Evolutionary conservation across 2,888 invertebrate species (phyloP).

Genomic region (Craniophora ligustri): DNA sequence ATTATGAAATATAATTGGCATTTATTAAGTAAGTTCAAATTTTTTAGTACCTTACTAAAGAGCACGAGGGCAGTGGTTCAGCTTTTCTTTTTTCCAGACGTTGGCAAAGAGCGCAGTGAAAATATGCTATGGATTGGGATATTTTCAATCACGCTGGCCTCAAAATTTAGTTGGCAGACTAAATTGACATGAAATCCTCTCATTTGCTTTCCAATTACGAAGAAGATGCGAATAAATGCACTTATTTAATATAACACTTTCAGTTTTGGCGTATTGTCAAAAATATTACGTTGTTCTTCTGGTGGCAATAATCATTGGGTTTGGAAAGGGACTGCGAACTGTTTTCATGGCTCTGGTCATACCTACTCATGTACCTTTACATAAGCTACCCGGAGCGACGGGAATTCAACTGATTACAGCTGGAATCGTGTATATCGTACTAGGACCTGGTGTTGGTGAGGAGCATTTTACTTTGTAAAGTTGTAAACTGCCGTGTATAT

Average conservation of each 20-base stretch:
- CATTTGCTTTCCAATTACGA: too few relatives aligned
- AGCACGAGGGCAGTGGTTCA: too few relatives aligned
- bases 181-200: too few relatives aligned
- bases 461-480: background rate
- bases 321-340: conserved; percentile 92
- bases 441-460: conserved; percentile 91
- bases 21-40: too few relatives aligned
- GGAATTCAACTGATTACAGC: conserved; percentile 91
- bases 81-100: too few relatives aligned
- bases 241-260: conserved; percentile 51
- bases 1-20: too few relatives aligned
- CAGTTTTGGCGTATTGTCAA: conserved; percentile 90
- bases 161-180: too few relatives aligned
- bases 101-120: too few relatives aligned
- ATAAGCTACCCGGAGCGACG: conserved; percentile 91
- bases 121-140: too few relatives aligned
- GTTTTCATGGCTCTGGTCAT: conserved; percentile 93
- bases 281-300: conserved; percentile 86
- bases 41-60: too few relatives aligned
- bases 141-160: too few relatives aligned
- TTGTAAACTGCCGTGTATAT: background rate
- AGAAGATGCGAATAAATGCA: too few relatives aligned
- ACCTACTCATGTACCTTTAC: conserved; percentile 91
- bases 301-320: conserved; percentile 90
- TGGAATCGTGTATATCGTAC: conserved; percentile 89